Percentiles rank a stretch among this genome's conserved stretches.
Evolutionary conservation across 2,113 vertebrate genomes (phyloP).

Genomic region (Macrotis lagotis): DNA sequence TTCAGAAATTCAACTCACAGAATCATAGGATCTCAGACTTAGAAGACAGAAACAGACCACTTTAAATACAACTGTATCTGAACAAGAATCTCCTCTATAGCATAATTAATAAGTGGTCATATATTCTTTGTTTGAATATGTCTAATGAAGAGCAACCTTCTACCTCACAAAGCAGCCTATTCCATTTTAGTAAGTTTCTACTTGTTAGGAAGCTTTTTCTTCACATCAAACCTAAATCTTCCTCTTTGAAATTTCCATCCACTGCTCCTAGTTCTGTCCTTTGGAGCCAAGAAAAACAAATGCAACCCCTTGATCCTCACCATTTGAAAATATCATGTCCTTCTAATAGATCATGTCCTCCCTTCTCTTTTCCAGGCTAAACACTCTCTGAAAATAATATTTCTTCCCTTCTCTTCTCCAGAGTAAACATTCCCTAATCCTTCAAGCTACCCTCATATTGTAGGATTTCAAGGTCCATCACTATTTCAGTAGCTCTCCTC

Average conservation of each 20-base stretch:
- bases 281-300: background rate
- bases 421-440: background rate
- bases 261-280: background rate
- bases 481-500: background rate
- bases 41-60: background rate
- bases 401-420: background rate
- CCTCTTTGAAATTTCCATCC: background rate
- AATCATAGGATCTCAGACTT: background rate
- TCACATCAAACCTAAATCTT: background rate
- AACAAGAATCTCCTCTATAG: background rate
- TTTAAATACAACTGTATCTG: background rate
- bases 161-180: background rate
- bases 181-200: background rate
- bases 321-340: background rate
- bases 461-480: background rate
- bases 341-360: background rate
- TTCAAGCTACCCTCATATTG: background rate
- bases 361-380: background rate
- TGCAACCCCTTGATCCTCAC: background rate
- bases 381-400: background rate
- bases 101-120: background rate
- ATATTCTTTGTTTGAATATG: background rate
- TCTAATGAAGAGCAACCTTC: background rate
- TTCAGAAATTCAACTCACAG: background rate
- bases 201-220: background rate